Evolutionary conservation across 2,113 vertebrate genomes (phyloP).

Genomic region (Dipodomys merriami): DNA sequence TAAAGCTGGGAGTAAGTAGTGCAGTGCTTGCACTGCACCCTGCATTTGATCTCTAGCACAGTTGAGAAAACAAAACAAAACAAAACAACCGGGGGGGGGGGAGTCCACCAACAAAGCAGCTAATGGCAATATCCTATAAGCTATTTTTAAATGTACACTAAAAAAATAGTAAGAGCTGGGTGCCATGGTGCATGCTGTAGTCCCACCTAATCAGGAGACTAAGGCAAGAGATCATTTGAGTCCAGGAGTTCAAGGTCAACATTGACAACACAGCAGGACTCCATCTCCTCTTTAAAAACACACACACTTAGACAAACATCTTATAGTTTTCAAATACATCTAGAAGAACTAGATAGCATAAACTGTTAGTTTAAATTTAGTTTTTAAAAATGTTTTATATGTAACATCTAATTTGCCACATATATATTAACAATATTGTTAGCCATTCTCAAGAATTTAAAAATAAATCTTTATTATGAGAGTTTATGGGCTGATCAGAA

Average conservation of each 20-base stretch:
- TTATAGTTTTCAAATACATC: constrained; percentile 35
- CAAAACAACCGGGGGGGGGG: not conserved
- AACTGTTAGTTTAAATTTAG: not conserved
- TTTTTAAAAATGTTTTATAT: not conserved
- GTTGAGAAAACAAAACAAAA: not conserved
- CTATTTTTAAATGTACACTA: not conserved
- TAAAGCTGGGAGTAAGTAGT: not conserved
- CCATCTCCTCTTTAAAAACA: not conserved
- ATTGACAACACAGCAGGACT: not conserved
- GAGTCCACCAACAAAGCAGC: not conserved
- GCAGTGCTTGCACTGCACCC: not conserved
- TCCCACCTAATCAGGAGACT: not conserved
- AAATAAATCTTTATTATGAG: constrained; percentile 35
- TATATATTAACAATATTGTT: not conserved
- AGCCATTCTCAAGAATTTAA: constrained; percentile 15
- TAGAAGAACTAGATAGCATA: not conserved
- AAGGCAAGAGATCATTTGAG: not conserved
- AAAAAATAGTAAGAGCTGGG: not conserved
- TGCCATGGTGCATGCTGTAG: not conserved
- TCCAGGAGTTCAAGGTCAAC: not conserved
- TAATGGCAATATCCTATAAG: not conserved
- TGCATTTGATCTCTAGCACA: not conserved
- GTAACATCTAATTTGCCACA: not conserved
- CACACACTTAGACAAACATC: not conserved
- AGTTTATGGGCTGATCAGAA: not conserved